phyloP scores from a whole-genome alignment of 2,113 vertebrate genomes.

The Oncorhynchus kisutch region DNA sequence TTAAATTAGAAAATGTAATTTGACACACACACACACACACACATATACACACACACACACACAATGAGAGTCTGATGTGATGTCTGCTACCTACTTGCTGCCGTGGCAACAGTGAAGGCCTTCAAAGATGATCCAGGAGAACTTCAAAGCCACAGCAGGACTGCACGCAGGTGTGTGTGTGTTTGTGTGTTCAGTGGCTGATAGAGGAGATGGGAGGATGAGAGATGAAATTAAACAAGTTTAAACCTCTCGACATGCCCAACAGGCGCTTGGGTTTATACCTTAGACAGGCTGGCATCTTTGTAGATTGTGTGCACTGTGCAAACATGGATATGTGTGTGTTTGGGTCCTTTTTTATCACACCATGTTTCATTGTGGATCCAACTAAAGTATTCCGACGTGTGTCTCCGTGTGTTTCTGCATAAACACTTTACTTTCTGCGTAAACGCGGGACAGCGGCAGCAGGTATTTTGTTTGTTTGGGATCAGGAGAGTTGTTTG shows the following conservation, averaged over 20 bases:
- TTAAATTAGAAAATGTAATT: too few relatives aligned
- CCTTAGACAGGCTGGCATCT: neutral
- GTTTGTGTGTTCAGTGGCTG: conserved; percentile 10
- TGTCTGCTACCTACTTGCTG: conserved; percentile 68
- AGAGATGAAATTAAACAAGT: conserved; percentile 61
- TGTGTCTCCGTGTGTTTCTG: neutral
- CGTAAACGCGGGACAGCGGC: neutral
- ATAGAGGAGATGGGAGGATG: conserved; percentile 49
- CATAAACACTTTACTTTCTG: neutral
- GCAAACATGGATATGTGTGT: neutral
- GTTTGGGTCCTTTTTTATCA: neutral
- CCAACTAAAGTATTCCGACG: too few relatives aligned
- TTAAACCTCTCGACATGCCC: conserved; percentile 40
- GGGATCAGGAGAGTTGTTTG: neutral
- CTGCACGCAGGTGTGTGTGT: conserved; percentile 13
- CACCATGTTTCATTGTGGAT: too few relatives aligned
- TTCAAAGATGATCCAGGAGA: conserved; percentile 68
- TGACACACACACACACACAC: neutral
- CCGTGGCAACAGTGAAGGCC: conserved; percentile 61
- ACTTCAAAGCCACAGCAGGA: conserved; percentile 66
- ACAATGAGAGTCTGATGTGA: conserved; percentile 32
- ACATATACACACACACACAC: neutral
- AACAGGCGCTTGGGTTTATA: conserved; percentile 17
- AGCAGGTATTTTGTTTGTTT: neutral
- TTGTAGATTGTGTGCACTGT: neutral